Conservation (phyloP, 2,888 invertebrate species). For the Leucoma salicis region DNA sequence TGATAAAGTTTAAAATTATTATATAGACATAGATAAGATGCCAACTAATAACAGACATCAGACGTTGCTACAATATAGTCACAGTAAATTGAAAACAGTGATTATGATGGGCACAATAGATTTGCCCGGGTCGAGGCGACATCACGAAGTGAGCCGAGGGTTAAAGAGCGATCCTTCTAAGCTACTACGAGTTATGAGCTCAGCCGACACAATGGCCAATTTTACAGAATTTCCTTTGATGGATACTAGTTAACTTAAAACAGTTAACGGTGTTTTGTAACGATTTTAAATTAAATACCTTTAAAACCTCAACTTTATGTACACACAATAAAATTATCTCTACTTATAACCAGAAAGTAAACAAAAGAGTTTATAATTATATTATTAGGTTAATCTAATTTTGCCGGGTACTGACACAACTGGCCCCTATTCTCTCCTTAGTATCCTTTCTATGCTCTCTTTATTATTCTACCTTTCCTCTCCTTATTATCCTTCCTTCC, state of each 20-base stretch:
- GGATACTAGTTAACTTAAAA: constrained; percentile 57
- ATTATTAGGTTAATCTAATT: too few species aligned
- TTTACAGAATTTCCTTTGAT: constrained; percentile 69
- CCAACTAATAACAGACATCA: constrained; percentile 28
- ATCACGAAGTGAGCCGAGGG: constrained; percentile 69
- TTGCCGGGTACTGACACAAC: too few species aligned
- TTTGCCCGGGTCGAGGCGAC: constrained; percentile 71
- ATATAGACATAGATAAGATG: too few species aligned
- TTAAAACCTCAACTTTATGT: too few species aligned
- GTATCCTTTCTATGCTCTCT: too few species aligned
- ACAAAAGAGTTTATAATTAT: too few species aligned
- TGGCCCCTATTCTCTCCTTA: too few species aligned
- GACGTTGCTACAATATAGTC: constrained; percentile 60
- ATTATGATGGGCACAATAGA: constrained; percentile 78
- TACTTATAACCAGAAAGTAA: too few species aligned
- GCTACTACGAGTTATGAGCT: constrained; percentile 68
- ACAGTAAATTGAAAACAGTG: constrained; percentile 76
- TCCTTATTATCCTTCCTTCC: too few species aligned
- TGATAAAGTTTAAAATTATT: not conserved
- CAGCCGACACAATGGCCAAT: constrained; percentile 75
- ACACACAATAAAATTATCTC: too few species aligned
- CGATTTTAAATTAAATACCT: constrained; percentile 41
- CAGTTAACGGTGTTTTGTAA: constrained; percentile 54
- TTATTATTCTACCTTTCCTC: too few species aligned
- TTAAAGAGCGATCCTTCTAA: constrained; percentile 72